A percentile compares a stretch with the other conserved stretches of the same genome.
phyloP scores from a whole-genome alignment of 2,113 vertebrate genomes.

The Hemiprocne comata region DNA sequence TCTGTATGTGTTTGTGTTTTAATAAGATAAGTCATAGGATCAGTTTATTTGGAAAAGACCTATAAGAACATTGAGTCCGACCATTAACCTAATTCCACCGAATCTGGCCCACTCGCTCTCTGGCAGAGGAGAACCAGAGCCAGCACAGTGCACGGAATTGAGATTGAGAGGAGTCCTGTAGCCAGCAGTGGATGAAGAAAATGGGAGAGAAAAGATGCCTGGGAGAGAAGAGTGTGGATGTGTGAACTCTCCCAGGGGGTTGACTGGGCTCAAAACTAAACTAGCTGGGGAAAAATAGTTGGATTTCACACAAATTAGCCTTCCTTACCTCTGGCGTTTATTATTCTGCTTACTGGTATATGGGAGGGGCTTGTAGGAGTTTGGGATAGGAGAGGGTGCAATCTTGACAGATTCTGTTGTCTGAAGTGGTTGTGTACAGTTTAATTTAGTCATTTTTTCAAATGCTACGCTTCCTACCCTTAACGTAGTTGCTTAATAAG shows the following conservation, averaged over 20 bases:
- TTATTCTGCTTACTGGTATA: too few species aligned
- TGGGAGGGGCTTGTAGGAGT: not conserved
- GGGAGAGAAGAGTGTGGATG: not conserved
- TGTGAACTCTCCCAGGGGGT: too few species aligned
- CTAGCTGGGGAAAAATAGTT: too few species aligned
- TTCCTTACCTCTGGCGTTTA: too few species aligned
- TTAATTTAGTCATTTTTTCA: not conserved
- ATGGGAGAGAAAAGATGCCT: not conserved
- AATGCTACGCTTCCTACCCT: not conserved
- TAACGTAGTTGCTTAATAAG: not conserved
- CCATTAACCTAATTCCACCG: too few species aligned
- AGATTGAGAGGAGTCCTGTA: not conserved
- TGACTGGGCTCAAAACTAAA: not conserved
- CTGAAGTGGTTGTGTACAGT: not conserved
- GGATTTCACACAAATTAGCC: too few species aligned
- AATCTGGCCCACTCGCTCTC: too few species aligned
- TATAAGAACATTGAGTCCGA: too few species aligned
- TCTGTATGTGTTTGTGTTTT: not conserved
- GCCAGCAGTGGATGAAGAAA: too few species aligned
- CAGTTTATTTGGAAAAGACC: too few species aligned
- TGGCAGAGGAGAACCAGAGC: not conserved
- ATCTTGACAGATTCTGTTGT: not conserved
- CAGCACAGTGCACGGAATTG: rapidly evolving
- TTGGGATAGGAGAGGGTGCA: not conserved
- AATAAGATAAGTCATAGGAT: too few species aligned